Percentiles rank a stretch among this genome's conserved stretches.
phyloP scores from a whole-genome alignment of 1,140 invertebrate species.

The Meloidogyne floridensis region DNA sequence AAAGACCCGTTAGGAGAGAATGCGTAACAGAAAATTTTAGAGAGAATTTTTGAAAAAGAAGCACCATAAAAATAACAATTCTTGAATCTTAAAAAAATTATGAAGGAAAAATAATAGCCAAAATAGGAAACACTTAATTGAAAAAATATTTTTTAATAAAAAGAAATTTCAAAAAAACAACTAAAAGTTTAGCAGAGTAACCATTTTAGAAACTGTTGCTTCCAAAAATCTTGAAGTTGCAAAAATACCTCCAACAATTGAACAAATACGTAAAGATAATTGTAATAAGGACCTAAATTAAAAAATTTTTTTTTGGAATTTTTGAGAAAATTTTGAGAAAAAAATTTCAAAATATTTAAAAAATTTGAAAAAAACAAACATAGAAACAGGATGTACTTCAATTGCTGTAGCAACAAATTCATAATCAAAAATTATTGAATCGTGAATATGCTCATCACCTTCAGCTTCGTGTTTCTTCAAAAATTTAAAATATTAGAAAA shows the following conservation, averaged over 20 bases:
- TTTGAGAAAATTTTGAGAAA: too few relatives aligned
- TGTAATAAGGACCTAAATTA: conserved; percentile 50
- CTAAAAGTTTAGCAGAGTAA: neutral
- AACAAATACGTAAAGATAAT: conserved; percentile 59
- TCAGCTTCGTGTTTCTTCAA: conserved; percentile 54
- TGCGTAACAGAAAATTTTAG: neutral
- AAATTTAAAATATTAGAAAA: conserved; percentile 17
- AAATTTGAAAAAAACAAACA: conserved; percentile 34
- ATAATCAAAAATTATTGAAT: conserved; percentile 59
- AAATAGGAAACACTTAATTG: neutral
- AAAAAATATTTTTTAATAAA: conserved; percentile 12
- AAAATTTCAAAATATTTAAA: neutral
- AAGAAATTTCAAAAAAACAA: neutral
- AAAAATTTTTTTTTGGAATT: too few relatives aligned
- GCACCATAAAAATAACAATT: neutral
- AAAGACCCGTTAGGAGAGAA: neutral
- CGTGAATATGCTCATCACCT: conserved; percentile 52
- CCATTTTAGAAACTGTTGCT: conserved; percentile 28
- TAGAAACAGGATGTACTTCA: conserved; percentile 51
- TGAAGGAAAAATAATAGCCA: neutral
- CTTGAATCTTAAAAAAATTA: too few relatives aligned
- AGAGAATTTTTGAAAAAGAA: neutral
- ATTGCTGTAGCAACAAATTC: conserved; percentile 60
- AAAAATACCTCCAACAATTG: conserved; percentile 60
- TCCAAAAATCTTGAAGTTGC: conserved; percentile 53